Conservation (phyloP, 2,888 invertebrate species). For the Pseudococcus viburni region DNA sequence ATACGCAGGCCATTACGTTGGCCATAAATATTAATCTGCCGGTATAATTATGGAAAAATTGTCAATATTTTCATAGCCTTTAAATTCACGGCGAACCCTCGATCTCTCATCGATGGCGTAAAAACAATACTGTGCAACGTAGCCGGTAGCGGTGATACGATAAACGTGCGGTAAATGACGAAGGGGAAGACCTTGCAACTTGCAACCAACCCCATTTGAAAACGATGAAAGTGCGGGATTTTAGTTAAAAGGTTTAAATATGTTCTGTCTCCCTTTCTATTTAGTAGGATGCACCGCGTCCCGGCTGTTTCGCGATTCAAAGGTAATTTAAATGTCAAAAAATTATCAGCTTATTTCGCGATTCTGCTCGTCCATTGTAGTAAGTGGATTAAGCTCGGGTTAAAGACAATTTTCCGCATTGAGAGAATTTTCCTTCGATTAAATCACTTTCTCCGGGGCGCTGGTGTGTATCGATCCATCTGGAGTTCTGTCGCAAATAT, state of each 20-base stretch:
- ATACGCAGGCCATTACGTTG: slow-evolving; percentile 2
- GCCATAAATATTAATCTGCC: slow-evolving; percentile 8
- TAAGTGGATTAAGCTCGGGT: slow-evolving; percentile 23
- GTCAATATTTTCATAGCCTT: neutral
- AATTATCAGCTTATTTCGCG: slow-evolving; percentile 44
- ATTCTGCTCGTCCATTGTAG: slow-evolving; percentile 37
- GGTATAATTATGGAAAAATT: slow-evolving; percentile 22
- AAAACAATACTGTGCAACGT: slow-evolving; percentile 32
- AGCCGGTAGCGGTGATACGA: slow-evolving; percentile 27
- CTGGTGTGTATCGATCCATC: neutral
- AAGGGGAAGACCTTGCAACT: slow-evolving; percentile 31
- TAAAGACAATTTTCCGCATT: slow-evolving; percentile 42
- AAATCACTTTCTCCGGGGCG: neutral
- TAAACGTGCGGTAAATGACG: slow-evolving; percentile 31
- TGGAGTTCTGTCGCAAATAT: neutral
- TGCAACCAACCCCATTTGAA: slow-evolving; percentile 9
- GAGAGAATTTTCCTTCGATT: neutral
- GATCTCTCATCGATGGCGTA: slow-evolving; percentile 24
- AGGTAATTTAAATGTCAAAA: slow-evolving; percentile 52
- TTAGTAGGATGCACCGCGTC: neutral
- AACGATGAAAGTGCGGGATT: slow-evolving; percentile 42
- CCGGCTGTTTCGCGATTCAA: neutral
- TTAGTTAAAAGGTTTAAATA: slow-evolving; percentile 51
- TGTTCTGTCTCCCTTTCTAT: slow-evolving; percentile 37
- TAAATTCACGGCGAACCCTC: slow-evolving; percentile 10